Conservation (phyloP, 2,888 invertebrate genomes). For the Dynastes hyllus region DNA sequence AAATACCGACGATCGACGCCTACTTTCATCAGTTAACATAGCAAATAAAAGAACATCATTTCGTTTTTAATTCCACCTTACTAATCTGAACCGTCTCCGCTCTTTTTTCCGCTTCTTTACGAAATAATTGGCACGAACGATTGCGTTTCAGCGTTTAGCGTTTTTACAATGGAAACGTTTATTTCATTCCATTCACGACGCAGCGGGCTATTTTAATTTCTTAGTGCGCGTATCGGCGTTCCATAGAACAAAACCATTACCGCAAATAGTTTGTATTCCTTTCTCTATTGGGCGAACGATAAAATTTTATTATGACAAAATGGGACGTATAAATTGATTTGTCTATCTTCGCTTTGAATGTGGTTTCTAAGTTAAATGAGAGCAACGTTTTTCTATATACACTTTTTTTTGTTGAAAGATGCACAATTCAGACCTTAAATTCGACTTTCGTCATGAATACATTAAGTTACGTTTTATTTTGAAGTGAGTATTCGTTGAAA, state of each 20-base stretch:
- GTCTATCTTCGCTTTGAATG: neutral
- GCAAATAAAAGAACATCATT: neutral
- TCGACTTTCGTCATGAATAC: too few relatives aligned
- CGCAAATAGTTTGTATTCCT: constrained; percentile 24
- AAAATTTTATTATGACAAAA: constrained; percentile 17
- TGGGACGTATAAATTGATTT: neutral
- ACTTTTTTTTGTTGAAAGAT: too few relatives aligned
- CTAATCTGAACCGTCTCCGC: neutral
- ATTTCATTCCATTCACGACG: constrained; percentile 10
- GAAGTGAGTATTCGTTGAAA: too few relatives aligned
- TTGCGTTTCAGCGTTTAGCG: constrained; percentile 7
- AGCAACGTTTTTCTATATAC: too few relatives aligned
- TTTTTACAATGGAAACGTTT: constrained; percentile 7
- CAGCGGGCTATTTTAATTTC: constrained; percentile 19
- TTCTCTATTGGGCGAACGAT: constrained; percentile 7
- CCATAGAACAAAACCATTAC: constrained; percentile 13
- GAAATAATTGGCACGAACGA: constrained; percentile 10
- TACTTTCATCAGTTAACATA: too few relatives aligned
- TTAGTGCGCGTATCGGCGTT: neutral
- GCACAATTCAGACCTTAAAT: too few relatives aligned
- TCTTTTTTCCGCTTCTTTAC: neutral
- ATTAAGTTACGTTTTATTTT: too few relatives aligned
- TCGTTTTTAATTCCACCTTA: neutral
- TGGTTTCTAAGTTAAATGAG: too few relatives aligned
- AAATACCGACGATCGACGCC: too few relatives aligned